Percentiles rank a stretch among this genome's conserved stretches.
phyloP scores from a whole-genome alignment of 2,797 vertebrate genomes.

The Amniataba percoides region DNA sequence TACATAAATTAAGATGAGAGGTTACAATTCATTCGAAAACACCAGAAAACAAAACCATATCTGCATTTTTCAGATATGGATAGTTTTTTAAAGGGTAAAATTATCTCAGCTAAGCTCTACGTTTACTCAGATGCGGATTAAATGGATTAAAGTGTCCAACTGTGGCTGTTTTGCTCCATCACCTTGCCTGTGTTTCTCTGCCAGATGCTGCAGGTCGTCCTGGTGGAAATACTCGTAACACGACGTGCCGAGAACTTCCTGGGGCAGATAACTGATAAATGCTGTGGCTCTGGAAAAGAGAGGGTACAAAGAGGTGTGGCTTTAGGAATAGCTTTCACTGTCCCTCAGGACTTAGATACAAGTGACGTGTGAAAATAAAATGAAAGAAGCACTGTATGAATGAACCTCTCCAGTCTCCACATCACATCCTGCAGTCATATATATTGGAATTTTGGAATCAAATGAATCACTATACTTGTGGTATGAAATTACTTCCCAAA shows the following conservation, averaged over 20 bases:
- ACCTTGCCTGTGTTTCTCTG: conserved; percentile 98
- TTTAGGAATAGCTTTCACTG: background rate
- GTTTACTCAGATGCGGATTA: background rate
- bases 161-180: conserved; percentile 40
- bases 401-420: conserved; percentile 13
- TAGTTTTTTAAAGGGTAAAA: background rate
- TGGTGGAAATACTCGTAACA: conserved; percentile 99
- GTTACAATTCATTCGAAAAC: background rate
- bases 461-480: conserved; percentile 58
- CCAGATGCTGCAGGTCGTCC: conserved; percentile 94
- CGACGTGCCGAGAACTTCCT: conserved; percentile 96
- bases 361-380: background rate
- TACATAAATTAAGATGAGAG: too few species aligned
- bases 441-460: conserved; percentile 11
- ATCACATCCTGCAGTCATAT: conserved; percentile 39
- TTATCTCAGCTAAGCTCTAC: background rate
- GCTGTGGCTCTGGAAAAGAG: conserved; percentile 89
- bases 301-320: background rate
- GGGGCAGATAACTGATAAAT: conserved; percentile 94
- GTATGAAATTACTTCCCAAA: conserved; percentile 71
- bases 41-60: background rate
- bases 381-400: background rate
- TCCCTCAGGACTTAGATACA: conserved; percentile 10
- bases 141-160: background rate
- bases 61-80: background rate